Percentiles rank a stretch among this genome's conserved stretches.
These are phyloP conservation scores for Hedychridium roseum DNA, from an alignment of 2,888 invertebrate genomes.

Conservation along the genomic window DNA sequence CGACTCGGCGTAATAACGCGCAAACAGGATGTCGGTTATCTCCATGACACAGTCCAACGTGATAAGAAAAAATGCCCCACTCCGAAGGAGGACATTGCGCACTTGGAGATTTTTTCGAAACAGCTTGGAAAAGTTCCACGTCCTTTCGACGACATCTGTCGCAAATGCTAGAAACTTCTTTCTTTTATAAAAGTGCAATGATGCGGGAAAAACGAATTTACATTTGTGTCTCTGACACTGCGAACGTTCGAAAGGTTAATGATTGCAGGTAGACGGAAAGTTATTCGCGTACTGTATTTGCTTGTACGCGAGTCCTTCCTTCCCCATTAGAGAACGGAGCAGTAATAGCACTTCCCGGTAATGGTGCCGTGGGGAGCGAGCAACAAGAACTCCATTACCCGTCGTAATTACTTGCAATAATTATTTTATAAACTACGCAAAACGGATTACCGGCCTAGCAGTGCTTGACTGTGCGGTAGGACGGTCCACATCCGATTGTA, in stretches of 20 bases:
- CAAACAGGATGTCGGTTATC: constrained; percentile 37
- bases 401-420: constrained; percentile 29
- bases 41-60: constrained; percentile 10
- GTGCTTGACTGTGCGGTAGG: background rate
- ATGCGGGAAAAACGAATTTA: no score
- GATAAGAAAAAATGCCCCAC: constrained; percentile 19
- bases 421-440: constrained; percentile 26
- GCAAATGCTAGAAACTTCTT: no score
- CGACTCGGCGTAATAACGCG: constrained; percentile 17
- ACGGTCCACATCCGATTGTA: no score
- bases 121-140: no score
- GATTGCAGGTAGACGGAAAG: no score
- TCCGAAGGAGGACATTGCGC: background rate
- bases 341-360: constrained; percentile 13
- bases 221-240: no score
- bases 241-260: no score
- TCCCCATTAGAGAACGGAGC: background rate
- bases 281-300: no score
- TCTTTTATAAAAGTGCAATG: no score
- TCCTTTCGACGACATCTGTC: no score
- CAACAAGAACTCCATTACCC: constrained; percentile 26
- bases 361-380: background rate
- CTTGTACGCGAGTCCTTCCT: constrained; percentile 1
- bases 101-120: no score
- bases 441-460: constrained; percentile 10